Evolutionary conservation across 2,113 vertebrate species (phyloP).

Genomic region (Hemichromis elongatus): DNA sequence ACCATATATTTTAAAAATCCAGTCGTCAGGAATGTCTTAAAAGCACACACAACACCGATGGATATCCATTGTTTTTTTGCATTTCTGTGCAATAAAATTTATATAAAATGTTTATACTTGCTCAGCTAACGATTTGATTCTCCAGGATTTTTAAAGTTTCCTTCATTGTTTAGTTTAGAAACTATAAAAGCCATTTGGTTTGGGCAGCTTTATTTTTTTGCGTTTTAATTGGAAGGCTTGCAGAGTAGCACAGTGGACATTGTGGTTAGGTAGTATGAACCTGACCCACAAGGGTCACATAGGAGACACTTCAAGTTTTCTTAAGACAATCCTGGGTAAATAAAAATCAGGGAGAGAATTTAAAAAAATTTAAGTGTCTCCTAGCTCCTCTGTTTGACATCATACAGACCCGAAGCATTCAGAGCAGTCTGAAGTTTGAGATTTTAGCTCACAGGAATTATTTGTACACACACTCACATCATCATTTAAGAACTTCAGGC

Average conservation of each 20-base stretch:
- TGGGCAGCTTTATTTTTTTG: neutral
- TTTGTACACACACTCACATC: neutral
- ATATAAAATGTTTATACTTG: neutral
- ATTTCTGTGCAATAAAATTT: neutral
- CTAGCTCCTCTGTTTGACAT: neutral
- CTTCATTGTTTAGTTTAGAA: neutral
- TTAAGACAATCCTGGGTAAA: no score
- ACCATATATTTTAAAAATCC: neutral
- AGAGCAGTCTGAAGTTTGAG: neutral
- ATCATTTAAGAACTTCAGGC: neutral
- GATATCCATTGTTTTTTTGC: neutral
- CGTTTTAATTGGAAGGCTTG: neutral
- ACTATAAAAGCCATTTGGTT: neutral
- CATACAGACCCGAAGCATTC: neutral
- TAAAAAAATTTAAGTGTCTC: no score
- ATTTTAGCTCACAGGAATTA: neutral
- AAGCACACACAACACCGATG: neutral
- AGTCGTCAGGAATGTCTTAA: neutral
- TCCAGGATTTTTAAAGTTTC: neutral
- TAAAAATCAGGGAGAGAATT: no score
- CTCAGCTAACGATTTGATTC: neutral
- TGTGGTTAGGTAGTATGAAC: neutral
- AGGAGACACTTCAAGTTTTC: constrained; percentile 10
- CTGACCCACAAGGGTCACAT: neutral
- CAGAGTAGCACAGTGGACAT: neutral